A percentile compares a stretch with the other conserved stretches of the same genome.
Evolutionary conservation across 2,888 invertebrate species (phyloP).

Genomic region (Trachelus iudaicus): DNA sequence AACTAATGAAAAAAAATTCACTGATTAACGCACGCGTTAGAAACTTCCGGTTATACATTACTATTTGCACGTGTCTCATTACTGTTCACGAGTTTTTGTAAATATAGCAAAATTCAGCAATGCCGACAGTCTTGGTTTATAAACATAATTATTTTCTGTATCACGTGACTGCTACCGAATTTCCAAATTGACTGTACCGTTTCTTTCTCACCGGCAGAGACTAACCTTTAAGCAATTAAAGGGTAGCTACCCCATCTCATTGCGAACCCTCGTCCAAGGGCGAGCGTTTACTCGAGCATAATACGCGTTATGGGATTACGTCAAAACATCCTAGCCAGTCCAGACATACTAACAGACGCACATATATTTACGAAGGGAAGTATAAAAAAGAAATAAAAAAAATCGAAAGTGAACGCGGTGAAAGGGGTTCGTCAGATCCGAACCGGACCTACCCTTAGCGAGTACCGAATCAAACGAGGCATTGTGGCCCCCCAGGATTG

Average conservation of each 20-base stretch:
- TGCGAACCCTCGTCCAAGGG: constrained; percentile 28
- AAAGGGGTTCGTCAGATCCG: constrained; percentile 33
- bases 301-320: constrained; percentile 61
- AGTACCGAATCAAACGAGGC: constrained; percentile 57
- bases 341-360: background rate
- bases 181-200: too few relatives aligned
- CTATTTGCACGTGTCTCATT: too few relatives aligned
- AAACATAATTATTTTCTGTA: too few relatives aligned
- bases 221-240: constrained; percentile 35
- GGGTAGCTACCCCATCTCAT: constrained; percentile 3
- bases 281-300: constrained; percentile 59
- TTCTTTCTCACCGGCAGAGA: constrained; percentile 29
- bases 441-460: constrained; percentile 38
- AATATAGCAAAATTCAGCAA: too few relatives aligned
- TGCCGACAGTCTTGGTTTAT: too few relatives aligned
- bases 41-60: too few relatives aligned
- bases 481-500: constrained; percentile 38
- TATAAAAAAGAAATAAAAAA: constrained; percentile 7
- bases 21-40: too few relatives aligned
- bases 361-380: background rate
- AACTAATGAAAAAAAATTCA: too few relatives aligned
- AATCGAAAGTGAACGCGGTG: constrained; percentile 31
- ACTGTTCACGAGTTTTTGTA: too few relatives aligned
- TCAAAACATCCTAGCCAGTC: constrained; percentile 53
- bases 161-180: too few relatives aligned